Evolutionary conservation across 2,113 vertebrate genomes (phyloP).

Genomic region (Otus sunia): DNA sequence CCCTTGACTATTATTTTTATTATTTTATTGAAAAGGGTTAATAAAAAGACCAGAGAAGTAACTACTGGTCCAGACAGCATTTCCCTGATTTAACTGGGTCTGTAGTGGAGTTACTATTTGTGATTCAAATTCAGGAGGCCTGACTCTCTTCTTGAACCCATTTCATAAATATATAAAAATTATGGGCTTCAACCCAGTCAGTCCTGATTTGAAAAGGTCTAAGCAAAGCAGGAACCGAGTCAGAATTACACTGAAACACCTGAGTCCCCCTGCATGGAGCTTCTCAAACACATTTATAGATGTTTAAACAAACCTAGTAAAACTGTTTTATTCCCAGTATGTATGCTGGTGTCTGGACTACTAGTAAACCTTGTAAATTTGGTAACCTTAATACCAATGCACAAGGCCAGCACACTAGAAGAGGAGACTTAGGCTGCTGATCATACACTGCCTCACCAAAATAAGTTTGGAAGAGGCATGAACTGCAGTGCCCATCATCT

Average conservation of each 20-base stretch:
- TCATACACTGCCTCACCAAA: neutral
- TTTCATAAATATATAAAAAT: neutral
- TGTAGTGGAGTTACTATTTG: neutral
- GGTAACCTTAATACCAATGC: neutral
- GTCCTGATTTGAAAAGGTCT: neutral
- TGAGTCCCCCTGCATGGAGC: rapidly evolving
- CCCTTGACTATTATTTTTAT: neutral
- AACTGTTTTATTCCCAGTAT: neutral
- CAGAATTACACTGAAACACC: neutral
- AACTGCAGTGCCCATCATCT: neutral
- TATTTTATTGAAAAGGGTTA: neutral
- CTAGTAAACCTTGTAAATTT: neutral
- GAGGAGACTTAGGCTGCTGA: neutral
- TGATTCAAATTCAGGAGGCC: neutral
- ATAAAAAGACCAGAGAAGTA: neutral
- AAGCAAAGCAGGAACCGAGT: neutral
- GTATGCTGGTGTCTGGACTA: neutral
- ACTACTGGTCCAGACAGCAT: neutral
- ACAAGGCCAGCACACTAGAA: neutral
- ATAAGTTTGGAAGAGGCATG: neutral
- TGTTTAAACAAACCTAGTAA: neutral
- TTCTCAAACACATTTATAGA: neutral
- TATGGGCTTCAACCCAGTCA: neutral
- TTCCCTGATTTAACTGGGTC: neutral
- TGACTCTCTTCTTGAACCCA: neutral